These are phyloP conservation scores for Trichechus manatus DNA, from an alignment of 2,113 vertebrate species.

Conservation along the genomic window DNA sequence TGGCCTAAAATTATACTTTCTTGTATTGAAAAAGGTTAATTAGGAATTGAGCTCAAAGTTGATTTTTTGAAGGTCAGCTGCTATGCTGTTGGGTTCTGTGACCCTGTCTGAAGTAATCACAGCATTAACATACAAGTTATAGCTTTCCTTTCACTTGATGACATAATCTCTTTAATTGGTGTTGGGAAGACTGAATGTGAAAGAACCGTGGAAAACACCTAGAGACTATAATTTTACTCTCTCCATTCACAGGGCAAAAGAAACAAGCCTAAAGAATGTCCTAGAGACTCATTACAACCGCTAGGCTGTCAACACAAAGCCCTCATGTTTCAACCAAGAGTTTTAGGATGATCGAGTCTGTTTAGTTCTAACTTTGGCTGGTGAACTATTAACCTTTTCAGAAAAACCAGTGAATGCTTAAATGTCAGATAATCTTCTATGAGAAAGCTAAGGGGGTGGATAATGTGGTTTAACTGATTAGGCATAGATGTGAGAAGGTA, in stretches of 20 bases:
- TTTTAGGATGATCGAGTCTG: conserved; percentile 89
- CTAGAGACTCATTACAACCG: conserved; percentile 91
- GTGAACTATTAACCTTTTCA: conserved; percentile 92
- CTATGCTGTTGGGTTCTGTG: conserved; percentile 90
- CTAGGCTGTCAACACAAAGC: conserved; percentile 91
- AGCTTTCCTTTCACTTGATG: conserved; percentile 94
- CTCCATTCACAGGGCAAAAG: conserved; percentile 91
- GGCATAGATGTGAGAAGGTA: conserved; percentile 75
- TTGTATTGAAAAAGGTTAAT: conserved; percentile 92
- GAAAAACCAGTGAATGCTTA: conserved; percentile 89
- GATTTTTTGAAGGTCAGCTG: conserved; percentile 91
- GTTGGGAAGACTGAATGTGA: conserved; percentile 93
- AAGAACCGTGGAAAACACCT: conserved; percentile 93
- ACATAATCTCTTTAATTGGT: conserved; percentile 99
- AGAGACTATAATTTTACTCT: conserved; percentile 92
- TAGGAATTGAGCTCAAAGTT: conserved; percentile 92
- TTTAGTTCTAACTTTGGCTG: conserved; percentile 87
- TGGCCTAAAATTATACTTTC: conserved; percentile 89
- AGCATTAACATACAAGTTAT: conserved; percentile 89
- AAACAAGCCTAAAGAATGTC: conserved; percentile 91
- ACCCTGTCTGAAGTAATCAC: conserved; percentile 95
- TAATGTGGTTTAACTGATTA: conserved; percentile 88
- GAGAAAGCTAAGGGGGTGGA: conserved; percentile 86
- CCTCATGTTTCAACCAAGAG: conserved; percentile 88
- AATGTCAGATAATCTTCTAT: conserved; percentile 89